Evolutionary conservation across 1,140 invertebrate genomes (phyloP).

Genomic region (Drosophila tsacasi): DNA sequence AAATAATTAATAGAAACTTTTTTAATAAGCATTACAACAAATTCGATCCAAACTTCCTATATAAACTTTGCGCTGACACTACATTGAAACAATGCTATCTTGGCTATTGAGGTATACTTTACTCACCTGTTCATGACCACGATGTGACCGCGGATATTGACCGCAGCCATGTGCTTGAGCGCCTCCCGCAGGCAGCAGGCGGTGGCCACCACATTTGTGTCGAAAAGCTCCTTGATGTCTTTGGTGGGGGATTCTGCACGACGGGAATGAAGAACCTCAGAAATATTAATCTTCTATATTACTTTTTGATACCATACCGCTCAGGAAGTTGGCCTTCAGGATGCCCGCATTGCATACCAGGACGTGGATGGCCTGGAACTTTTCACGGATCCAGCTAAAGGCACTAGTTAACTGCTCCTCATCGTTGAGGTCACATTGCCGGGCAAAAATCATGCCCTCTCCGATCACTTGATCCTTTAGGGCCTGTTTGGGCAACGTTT

Average conservation of each 20-base stretch:
- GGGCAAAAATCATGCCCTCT: conserved; percentile 75
- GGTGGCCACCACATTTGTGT: conserved; percentile 88
- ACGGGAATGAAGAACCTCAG: background rate
- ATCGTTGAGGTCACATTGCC: conserved; percentile 87
- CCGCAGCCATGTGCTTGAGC: conserved; percentile 86
- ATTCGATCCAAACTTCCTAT: background rate
- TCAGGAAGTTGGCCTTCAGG: conserved; percentile 77
- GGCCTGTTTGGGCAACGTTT: conserved; percentile 28
- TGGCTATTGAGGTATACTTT: no score
- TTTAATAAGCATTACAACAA: background rate
- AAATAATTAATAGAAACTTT: no score
- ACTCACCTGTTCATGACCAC: conserved; percentile 85
- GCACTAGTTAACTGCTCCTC: conserved; percentile 87
- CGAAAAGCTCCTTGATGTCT: conserved; percentile 84
- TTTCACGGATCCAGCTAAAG: conserved; percentile 85
- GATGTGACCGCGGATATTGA: conserved; percentile 76
- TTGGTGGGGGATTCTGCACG: conserved; percentile 67
- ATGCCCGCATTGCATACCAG: conserved; percentile 82
- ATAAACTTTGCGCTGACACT: background rate
- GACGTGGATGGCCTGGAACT: conserved; percentile 70
- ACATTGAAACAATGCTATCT: no score
- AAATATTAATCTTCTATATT: background rate
- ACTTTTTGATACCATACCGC: conserved; percentile 36
- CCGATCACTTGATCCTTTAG: conserved; percentile 65
- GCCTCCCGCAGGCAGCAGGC: conserved; percentile 87